Percentiles rank a stretch among this genome's conserved stretches.
phyloP scores from a whole-genome alignment of 53 echinoderm and acorn worm species.

The Crossaster papposus region DNA sequence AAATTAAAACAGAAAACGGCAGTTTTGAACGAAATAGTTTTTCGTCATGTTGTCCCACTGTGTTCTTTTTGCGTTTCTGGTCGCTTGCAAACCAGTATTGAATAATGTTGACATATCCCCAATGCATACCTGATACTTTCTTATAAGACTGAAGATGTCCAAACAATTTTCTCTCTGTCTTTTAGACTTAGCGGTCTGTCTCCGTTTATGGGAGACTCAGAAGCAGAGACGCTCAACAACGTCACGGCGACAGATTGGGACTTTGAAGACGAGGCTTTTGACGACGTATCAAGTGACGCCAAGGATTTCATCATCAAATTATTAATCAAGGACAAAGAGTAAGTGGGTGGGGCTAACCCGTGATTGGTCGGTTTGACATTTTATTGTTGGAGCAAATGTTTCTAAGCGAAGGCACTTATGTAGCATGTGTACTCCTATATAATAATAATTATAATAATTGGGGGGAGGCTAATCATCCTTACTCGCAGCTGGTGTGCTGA shows the following conservation, averaged over 20 bases:
- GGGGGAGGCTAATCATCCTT: too few relatives aligned
- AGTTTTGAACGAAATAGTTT: background rate
- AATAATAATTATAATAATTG: too few relatives aligned
- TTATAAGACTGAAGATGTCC: background rate
- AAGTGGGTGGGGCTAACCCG: background rate
- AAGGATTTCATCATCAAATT: constrained; percentile 81
- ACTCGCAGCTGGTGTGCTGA: too few relatives aligned
- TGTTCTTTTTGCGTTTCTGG: background rate
- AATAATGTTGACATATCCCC: background rate
- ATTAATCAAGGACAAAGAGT: constrained; percentile 79
- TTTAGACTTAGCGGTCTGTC: constrained; percentile 88
- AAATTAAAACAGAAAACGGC: background rate
- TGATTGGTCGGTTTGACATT: background rate
- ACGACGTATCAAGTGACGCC: constrained; percentile 78
- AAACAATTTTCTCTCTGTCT: background rate
- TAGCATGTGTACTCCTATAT: too few relatives aligned
- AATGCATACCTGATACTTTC: background rate
- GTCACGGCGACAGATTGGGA: constrained; percentile 91
- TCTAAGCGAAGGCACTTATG: too few relatives aligned
- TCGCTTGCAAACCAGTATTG: background rate
- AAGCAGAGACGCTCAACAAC: constrained; percentile 85
- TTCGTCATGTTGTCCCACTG: background rate
- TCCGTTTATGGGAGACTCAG: constrained; percentile 91
- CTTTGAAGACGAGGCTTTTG: constrained; percentile 94
- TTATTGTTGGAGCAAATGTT: too few relatives aligned